A percentile compares a stretch with the other conserved stretches of the same genome.
Evolutionary conservation across 1,140 invertebrate genomes (phyloP).

Genomic region (Drosophila pseudoananassae): DNA sequence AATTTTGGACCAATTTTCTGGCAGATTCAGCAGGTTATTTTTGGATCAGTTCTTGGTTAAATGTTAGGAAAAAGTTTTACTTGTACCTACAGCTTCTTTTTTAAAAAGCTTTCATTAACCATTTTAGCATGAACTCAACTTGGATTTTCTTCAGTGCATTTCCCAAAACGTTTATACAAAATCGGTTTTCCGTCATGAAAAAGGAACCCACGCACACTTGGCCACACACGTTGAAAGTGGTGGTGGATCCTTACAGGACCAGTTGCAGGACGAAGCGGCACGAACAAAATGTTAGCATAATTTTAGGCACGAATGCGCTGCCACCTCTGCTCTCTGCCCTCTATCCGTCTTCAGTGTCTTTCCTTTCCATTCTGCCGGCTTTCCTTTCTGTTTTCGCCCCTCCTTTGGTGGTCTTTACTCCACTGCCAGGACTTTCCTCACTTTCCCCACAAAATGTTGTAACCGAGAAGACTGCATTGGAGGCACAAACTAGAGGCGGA

Average conservation of each 20-base stretch:
- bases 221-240: conserved; percentile 17
- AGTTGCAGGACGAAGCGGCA: conserved; percentile 38
- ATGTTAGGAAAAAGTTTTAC: no score
- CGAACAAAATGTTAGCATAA: conserved; percentile 80
- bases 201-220: conserved; percentile 38
- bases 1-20: no score
- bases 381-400: conserved; percentile 1
- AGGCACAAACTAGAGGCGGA: conserved; percentile 1
- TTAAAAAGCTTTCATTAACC: not conserved
- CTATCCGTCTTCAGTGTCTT: conserved; percentile 30
- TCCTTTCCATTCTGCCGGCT: conserved; percentile 9
- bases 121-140: not conserved
- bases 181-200: conserved; percentile 40
- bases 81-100: no score
- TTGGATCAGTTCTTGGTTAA: no score
- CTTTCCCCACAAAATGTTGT: conserved; percentile 39
- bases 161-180: conserved; percentile 48
- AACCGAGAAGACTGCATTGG: conserved; percentile 37
- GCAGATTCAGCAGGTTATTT: no score
- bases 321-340: conserved; percentile 33
- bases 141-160: conserved; percentile 19
- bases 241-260: conserved; percentile 30
- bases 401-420: conserved; percentile 20
- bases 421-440: not conserved
- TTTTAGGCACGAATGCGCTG: conserved; percentile 80